Evolutionary conservation across 2,888 invertebrate genomes (phyloP).

Genomic region (Scaptomyza polygonia): DNA sequence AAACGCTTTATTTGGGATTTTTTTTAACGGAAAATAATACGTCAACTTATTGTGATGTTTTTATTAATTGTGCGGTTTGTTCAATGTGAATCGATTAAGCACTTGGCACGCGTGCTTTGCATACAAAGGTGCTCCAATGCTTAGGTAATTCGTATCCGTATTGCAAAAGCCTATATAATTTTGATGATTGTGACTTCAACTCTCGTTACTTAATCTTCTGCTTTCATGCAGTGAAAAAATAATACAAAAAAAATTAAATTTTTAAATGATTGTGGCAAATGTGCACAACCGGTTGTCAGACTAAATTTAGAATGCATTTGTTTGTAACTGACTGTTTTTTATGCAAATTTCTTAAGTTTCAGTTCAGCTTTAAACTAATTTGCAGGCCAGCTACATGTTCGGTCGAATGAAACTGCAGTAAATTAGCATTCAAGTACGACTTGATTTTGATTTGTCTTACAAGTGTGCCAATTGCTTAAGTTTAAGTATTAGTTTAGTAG

Average conservation of each 20-base stretch:
- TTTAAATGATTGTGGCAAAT: slow-evolving; percentile 21
- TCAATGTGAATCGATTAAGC: slow-evolving; percentile 22
- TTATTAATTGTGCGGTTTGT: slow-evolving; percentile 13
- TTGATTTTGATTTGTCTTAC: slow-evolving; percentile 58
- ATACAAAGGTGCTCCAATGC: slow-evolving; percentile 26
- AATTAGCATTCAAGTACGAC: slow-evolving; percentile 74
- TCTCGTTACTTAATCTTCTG: slow-evolving; percentile 4
- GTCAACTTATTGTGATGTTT: slow-evolving; percentile 30
- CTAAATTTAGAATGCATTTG: slow-evolving; percentile 57
- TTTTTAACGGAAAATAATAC: slow-evolving; percentile 26
- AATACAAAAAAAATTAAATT: slow-evolving; percentile 1
- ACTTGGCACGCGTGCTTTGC: slow-evolving; percentile 42
- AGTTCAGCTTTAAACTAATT: slow-evolving; percentile 52
- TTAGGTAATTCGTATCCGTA: slow-evolving; percentile 44
- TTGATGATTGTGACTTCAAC: slow-evolving; percentile 18
- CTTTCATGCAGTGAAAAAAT: slow-evolving; percentile 1
- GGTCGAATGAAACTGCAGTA: slow-evolving; percentile 49
- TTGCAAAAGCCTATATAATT: slow-evolving; percentile 14
- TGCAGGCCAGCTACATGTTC: slow-evolving; percentile 37
- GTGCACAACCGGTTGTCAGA: slow-evolving; percentile 43
- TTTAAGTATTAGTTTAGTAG: slow-evolving; percentile 40
- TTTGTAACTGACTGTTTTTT: slow-evolving; percentile 24
- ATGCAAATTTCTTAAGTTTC: slow-evolving; percentile 67
- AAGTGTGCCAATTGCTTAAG: slow-evolving; percentile 37
- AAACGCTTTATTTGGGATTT: slow-evolving; percentile 31